A percentile compares a stretch with the other conserved stretches of the same genome.
These are phyloP conservation scores for Homalodisca vitripennis DNA, from an alignment of 1,140 invertebrate species.

Conservation along the genomic window DNA sequence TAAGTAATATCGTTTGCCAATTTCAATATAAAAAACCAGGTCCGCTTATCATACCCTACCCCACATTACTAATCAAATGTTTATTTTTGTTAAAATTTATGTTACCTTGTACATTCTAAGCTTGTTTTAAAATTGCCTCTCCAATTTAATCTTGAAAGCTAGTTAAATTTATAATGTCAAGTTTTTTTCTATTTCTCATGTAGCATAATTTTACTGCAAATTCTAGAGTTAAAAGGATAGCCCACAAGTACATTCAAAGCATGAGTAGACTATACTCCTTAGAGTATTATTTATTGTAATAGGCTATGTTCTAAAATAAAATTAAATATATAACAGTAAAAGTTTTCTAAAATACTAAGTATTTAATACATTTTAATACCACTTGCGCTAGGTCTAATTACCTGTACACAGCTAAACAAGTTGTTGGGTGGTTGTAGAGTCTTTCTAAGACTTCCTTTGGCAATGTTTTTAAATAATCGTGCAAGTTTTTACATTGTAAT, in stretches of 20 bases:
- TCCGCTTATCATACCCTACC: no score
- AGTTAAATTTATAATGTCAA: no score
- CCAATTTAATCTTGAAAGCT: no score
- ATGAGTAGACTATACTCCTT: neutral
- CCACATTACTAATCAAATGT: no score
- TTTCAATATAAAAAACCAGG: no score
- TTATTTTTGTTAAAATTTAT: no score
- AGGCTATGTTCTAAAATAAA: neutral
- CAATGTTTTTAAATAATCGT: conserved; percentile 88
- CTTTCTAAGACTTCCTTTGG: conserved; percentile 75
- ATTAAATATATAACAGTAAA: neutral
- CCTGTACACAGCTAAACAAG: conserved; percentile 90
- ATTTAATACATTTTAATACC: neutral
- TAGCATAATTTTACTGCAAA: no score
- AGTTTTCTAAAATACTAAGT: neutral
- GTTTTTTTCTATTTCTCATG: no score
- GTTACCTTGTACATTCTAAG: no score
- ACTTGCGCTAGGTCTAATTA: conserved; percentile 44
- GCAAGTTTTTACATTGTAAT: conserved; percentile 85
- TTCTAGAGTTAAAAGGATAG: neutral
- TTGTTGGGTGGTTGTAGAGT: conserved; percentile 90
- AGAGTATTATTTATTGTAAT: neutral
- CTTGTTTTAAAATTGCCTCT: no score
- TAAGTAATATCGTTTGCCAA: no score
- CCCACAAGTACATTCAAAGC: neutral